Conservation (phyloP, 2,888 invertebrate species). For the Beris morrisii region DNA sequence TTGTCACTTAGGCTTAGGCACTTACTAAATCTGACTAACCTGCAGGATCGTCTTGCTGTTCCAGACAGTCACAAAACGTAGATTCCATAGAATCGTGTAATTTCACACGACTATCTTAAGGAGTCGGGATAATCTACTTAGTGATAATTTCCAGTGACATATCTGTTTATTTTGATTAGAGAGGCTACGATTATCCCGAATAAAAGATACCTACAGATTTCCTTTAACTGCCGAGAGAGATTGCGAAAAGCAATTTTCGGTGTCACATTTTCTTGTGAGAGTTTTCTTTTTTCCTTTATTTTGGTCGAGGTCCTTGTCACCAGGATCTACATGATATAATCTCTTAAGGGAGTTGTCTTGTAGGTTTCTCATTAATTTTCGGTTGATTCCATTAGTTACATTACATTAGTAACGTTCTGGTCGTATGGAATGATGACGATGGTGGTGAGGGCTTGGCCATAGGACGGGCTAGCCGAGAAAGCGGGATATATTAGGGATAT, state of each 20-base stretch:
- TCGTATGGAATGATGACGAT: neutral
- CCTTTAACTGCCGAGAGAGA: neutral
- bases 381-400: constrained; percentile 31
- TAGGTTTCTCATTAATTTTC: constrained; percentile 26
- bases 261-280: neutral
- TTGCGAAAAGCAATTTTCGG: constrained; percentile 1
- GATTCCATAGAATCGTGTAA: too few species aligned
- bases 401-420: constrained; percentile 20
- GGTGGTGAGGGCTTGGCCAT: neutral
- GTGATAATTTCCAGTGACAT: constrained; percentile 17
- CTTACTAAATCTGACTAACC: too few species aligned
- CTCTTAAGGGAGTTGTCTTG: constrained; percentile 11
- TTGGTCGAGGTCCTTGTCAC: neutral
- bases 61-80: too few species aligned
- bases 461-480: neutral
- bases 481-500: neutral
- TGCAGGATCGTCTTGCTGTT: too few species aligned
- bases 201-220: constrained; percentile 7
- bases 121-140: constrained; percentile 24
- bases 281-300: neutral
- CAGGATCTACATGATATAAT: constrained; percentile 18
- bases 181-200: constrained; percentile 21
- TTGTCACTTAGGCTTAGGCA: too few species aligned
- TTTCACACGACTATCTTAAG: too few species aligned
- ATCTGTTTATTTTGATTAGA: constrained; percentile 28